Evolutionary conservation across 2,888 invertebrate species (phyloP), one percentile per base, ranked within the genome.

Genomic region (Ashinkailepas kermadecensis): DNA sequence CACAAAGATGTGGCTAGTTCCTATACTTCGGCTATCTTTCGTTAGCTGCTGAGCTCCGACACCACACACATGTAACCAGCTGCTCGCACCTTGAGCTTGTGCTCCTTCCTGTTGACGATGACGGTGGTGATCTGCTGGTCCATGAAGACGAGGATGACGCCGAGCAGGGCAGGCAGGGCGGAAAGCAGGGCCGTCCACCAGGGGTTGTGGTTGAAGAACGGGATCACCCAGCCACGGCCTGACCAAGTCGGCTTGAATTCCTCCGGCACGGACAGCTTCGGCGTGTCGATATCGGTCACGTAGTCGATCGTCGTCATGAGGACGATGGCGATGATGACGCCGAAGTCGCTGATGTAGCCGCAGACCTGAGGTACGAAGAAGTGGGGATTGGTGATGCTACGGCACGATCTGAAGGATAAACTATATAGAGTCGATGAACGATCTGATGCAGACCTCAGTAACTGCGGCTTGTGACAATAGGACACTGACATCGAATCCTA

Each of bases 121-220:
- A 99, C 99, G 80, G 97, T 96, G 7, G 99, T 98, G 85, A 99
- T 99, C 89, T 99, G 99, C 87, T 99, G 99, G 90, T 99, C 99
- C 98, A 99, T 99, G 88, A 99, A 99, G 86, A 99, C 96, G 56
- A 99, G 90, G 86, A 99, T 99, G 39, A 97, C 97, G 81, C 97
- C 89, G n/a, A 91, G 86, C 9, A 91, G 84, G 12, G 91, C 90
- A 0, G 91, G 91, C 11, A 90, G 83, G 18, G 89, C 86, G 0
- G 97, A 97, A n/a, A 94, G 90, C 12, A 95, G 86, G 6, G 93
- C 90, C 56, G 96, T 93, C 93, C 95, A 98, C 87, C 93, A 88
- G 1, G 96, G 96, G 88, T 97, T 97, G 23, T 82, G 56, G 21
- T 81, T 81, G 57, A 81, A 58, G 56, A 85, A 82, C 18, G 86